A percentile compares a stretch with the other conserved stretches of the same genome.
Conservation (phyloP, 2,888 invertebrate genomes). For the Ceratothoa steindachneri region DNA sequence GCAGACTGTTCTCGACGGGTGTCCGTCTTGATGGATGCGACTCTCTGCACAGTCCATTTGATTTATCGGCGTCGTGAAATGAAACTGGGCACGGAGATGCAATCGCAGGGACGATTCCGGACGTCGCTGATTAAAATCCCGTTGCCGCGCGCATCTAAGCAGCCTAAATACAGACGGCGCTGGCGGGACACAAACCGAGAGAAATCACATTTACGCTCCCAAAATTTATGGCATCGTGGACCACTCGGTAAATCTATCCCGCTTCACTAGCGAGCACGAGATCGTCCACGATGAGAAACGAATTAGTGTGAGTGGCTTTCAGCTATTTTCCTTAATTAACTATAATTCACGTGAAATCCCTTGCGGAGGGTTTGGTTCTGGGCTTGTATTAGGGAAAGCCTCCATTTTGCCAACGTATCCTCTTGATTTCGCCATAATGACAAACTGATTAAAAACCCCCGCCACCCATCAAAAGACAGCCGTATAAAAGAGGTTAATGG, state of each 20-base stretch:
- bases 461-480: too few relatives aligned
- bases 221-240: neutral
- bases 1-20: neutral
- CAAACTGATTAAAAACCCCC: too few relatives aligned
- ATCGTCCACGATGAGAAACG: neutral
- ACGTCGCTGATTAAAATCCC: neutral
- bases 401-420: too few relatives aligned
- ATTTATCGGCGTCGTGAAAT: constrained; percentile 6
- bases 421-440: too few relatives aligned
- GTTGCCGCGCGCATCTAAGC: neutral
- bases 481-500: too few relatives aligned
- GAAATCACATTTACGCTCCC: neutral
- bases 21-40: neutral
- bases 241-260: neutral
- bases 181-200: neutral
- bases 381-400: too few relatives aligned
- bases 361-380: too few relatives aligned
- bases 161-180: neutral
- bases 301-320: too few relatives aligned
- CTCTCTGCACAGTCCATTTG: neutral
- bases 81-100: neutral
- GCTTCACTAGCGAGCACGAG: neutral
- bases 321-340: too few relatives aligned
- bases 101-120: neutral
- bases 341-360: too few relatives aligned